These are phyloP conservation scores for Serranus cabrilla DNA, from an alignment of 2,797 vertebrate genomes.

Conservation along the genomic window DNA sequence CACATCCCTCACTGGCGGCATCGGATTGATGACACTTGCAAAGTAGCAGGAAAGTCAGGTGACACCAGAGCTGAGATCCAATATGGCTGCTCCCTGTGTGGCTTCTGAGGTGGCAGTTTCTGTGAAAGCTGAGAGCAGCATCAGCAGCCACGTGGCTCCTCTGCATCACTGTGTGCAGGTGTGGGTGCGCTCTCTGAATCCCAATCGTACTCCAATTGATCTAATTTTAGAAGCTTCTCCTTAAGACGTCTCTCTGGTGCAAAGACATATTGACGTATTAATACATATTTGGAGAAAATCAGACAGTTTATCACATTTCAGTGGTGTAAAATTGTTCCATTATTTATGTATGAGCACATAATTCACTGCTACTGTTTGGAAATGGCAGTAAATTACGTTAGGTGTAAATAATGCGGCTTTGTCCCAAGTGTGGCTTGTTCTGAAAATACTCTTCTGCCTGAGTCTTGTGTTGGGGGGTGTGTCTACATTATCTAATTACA, in stretches of 20 bases:
- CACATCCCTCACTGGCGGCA: conserved; percentile 20
- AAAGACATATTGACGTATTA: conserved; percentile 35
- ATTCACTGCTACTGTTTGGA: not conserved
- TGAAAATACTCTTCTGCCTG: conserved; percentile 19
- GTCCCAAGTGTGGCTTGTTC: conserved; percentile 17
- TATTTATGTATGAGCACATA: conserved; percentile 3
- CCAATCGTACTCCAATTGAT: conserved; percentile 44
- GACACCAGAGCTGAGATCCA: conserved; percentile 74
- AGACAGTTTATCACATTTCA: conserved; percentile 12
- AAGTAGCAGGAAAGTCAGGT: conserved; percentile 76
- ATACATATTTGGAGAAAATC: conserved; percentile 15
- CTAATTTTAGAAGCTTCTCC: conserved; percentile 72
- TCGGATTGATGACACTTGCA: conserved; percentile 57
- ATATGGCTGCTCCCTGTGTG: conserved; percentile 76
- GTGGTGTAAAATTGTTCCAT: not conserved
- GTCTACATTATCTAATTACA: conserved; percentile 38
- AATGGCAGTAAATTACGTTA: conserved; percentile 11
- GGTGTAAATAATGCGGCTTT: conserved; percentile 41
- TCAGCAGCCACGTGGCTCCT: conserved; percentile 76
- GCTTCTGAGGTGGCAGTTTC: conserved; percentile 82
- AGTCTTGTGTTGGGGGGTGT: conserved; percentile 3
- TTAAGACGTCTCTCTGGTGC: conserved; percentile 17
- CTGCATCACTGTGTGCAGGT: conserved; percentile 77
- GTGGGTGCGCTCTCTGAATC: conserved; percentile 69
- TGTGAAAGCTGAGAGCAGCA: conserved; percentile 73